Conservation (phyloP, 1,140 invertebrate species). For the Microvelia longipes region DNA sequence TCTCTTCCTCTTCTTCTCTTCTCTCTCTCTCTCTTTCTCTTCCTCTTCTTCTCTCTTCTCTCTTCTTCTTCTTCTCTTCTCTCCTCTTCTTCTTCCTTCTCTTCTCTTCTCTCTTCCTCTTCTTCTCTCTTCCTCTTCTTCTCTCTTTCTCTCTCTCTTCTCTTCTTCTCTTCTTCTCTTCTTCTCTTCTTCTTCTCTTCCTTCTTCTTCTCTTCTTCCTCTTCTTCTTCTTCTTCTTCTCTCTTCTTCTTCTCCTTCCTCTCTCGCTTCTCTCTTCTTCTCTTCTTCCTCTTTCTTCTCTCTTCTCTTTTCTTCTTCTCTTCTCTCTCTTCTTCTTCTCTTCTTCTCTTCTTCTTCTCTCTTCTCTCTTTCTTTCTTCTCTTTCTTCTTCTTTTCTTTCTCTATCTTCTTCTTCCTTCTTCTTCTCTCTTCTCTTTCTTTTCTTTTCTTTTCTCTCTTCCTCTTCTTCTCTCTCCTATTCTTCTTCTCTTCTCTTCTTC, state of each 20-base stretch:
- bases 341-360: too few species aligned
- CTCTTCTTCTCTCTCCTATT: too few species aligned
- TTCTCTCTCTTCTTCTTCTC: too few species aligned
- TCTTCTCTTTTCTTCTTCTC: too few species aligned
- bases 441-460: too few species aligned
- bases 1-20: slow-evolving; percentile 3
- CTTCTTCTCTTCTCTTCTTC: too few species aligned
- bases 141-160: neutral
- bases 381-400: too few species aligned
- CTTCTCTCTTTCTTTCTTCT: too few species aligned
- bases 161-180: slow-evolving; percentile 1
- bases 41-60: neutral
- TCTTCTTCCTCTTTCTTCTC: neutral
- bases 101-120: neutral
- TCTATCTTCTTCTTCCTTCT: too few species aligned
- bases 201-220: neutral
- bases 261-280: neutral
- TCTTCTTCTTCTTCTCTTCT: slow-evolving; percentile 2
- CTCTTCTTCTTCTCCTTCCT: neutral
- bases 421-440: too few species aligned
- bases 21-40: neutral
- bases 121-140: neutral
- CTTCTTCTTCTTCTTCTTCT: neutral
- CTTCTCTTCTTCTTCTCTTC: neutral
- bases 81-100: neutral